Evolutionary conservation across 2,113 vertebrate species (phyloP).

Genomic region (Oncorhynchus clarkii): DNA sequence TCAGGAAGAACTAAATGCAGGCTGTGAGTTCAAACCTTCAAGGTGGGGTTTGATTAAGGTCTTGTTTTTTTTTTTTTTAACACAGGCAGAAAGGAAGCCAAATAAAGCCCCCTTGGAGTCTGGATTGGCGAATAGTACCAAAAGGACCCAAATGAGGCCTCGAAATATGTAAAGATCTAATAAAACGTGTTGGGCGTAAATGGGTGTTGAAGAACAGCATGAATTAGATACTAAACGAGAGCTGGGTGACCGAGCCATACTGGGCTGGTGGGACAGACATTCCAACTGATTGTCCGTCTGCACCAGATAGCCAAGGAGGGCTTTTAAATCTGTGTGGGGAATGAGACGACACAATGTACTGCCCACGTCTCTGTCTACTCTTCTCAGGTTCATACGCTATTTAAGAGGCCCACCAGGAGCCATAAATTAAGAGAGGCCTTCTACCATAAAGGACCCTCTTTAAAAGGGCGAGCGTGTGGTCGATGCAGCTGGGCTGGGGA

Average conservation of each 20-base stretch:
- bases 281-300: neutral
- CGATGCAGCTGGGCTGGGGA: slow-evolving; percentile 49
- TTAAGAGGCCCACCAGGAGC: slow-evolving; percentile 52
- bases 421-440: slow-evolving; percentile 66
- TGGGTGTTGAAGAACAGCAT: neutral
- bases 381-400: slow-evolving; percentile 52
- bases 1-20: slow-evolving; percentile 12
- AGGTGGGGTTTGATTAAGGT: slow-evolving; percentile 9
- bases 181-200: slow-evolving; percentile 16
- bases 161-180: slow-evolving; percentile 22
- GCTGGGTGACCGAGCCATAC: neutral
- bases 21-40: neutral
- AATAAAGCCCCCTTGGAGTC: neutral
- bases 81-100: neutral
- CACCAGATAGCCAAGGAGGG: slow-evolving; percentile 16
- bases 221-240: neutral
- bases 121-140: neutral
- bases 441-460: slow-evolving; percentile 59
- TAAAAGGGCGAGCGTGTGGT: slow-evolving; percentile 44
- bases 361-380: slow-evolving; percentile 32
- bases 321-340: slow-evolving; percentile 39
- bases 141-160: neutral
- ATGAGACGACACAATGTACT: slow-evolving; percentile 35
- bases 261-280: slow-evolving; percentile 14
- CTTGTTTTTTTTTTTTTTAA: slow-evolving; percentile 21